Evolutionary conservation across 92 coral and sea anemone genomes (phyloP).

Genomic region (Anthopleura xanthogrammica): DNA sequence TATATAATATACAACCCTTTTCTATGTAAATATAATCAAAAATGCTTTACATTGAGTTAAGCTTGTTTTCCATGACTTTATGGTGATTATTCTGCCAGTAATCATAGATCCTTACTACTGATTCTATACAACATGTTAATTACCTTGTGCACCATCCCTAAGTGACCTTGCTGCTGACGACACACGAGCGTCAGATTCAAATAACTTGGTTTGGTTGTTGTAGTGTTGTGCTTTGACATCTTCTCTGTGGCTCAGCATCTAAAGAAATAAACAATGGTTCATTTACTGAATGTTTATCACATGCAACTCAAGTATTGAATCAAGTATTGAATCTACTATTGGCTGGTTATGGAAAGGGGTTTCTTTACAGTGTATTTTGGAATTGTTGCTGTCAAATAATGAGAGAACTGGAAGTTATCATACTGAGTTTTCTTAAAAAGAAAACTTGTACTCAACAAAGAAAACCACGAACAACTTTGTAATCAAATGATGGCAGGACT

Average conservation of each 20-base stretch:
- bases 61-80: too few species aligned
- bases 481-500: neutral
- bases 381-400: too few species aligned
- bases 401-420: neutral
- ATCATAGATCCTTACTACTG: neutral
- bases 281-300: neutral
- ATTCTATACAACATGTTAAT: neutral
- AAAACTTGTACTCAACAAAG: too few species aligned
- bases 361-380: too few species aligned
- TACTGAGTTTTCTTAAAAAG: neutral
- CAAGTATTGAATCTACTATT: too few species aligned
- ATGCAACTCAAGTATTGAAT: too few species aligned
- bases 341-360: too few species aligned
- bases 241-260: slow-evolving; percentile 81
- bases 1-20: too few species aligned
- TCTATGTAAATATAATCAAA: too few species aligned
- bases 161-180: slow-evolving; percentile 65
- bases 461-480: too few species aligned
- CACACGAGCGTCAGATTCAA: slow-evolving; percentile 59
- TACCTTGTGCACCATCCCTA: slow-evolving; percentile 85
- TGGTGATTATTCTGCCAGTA: too few species aligned
- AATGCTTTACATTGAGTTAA: too few species aligned
- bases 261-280: neutral
- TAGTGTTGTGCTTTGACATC: slow-evolving; percentile 54
- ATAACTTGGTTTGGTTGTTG: slow-evolving; percentile 54